Evolutionary conservation across 2,888 invertebrate genomes (phyloP).

Genomic region (Danaus chrysippus): DNA sequence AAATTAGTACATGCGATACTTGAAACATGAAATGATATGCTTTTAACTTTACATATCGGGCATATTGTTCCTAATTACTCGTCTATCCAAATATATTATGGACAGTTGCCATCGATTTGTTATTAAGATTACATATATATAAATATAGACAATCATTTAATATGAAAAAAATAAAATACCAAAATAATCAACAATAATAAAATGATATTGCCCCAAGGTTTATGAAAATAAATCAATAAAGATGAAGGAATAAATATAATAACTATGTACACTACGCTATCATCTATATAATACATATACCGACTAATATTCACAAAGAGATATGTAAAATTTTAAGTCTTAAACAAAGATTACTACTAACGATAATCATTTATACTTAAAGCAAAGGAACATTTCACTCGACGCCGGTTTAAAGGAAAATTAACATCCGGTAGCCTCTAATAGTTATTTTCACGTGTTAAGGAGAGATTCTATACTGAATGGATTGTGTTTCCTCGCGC

Average conservation of each 20-base stretch:
- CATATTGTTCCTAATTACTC: no score
- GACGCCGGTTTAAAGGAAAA: conserved; percentile 38
- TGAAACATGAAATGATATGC: no score
- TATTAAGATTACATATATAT: background rate
- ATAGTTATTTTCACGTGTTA: conserved; percentile 81
- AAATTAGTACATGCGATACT: no score
- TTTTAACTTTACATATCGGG: no score
- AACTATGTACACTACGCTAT: conserved; percentile 68
- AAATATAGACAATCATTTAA: conserved; percentile 50
- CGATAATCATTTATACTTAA: conserved; percentile 49
- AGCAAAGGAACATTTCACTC: conserved; percentile 63
- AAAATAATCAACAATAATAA: conserved; percentile 54
- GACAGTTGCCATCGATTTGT: background rate
- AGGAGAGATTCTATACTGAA: conserved; percentile 94
- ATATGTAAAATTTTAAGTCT: conserved; percentile 74
- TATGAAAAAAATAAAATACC: conserved; percentile 59
- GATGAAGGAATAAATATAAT: conserved; percentile 40
- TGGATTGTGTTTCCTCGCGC: conserved; percentile 85
- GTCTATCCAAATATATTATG: no score
- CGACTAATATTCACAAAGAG: conserved; percentile 73
- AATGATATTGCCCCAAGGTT: conserved; percentile 65
- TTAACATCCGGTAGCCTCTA: conserved; percentile 56
- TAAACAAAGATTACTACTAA: conserved; percentile 62
- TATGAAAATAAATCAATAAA: conserved; percentile 36
- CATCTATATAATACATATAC: conserved; percentile 70